Conservation (phyloP, 2,797 vertebrate genomes). For the Florisuga fusca region DNA sequence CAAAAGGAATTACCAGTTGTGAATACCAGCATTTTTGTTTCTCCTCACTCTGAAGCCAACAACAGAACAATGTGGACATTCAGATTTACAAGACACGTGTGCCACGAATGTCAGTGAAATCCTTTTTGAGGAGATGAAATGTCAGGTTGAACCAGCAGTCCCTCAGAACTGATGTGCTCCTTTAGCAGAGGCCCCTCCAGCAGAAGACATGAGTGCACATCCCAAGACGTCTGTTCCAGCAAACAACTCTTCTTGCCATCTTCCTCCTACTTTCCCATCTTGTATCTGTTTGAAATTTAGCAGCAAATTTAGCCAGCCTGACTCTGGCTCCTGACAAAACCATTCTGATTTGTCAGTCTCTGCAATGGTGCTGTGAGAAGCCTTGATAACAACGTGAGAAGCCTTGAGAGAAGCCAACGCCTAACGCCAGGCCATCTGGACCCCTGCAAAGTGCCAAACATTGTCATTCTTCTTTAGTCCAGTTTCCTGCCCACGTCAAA, state of each 20-base stretch:
- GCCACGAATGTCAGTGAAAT: not conserved
- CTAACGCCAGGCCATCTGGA: conserved; percentile 19
- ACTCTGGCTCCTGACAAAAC: not conserved
- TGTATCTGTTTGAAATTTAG: conserved; percentile 38
- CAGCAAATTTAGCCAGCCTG: conserved; percentile 9
- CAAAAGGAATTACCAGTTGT: not conserved
- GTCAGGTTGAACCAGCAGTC: not conserved
- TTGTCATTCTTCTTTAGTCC: not conserved
- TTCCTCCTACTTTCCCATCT: not conserved
- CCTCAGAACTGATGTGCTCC: not conserved
- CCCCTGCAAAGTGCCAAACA: not conserved
- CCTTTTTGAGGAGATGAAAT: not conserved
- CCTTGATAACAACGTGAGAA: not conserved
- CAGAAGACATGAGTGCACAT: not conserved
- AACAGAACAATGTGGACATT: not conserved
- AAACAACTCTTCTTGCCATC: not conserved
- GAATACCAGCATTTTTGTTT: not conserved
- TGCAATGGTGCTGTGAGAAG: not conserved
- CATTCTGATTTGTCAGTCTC: not conserved
- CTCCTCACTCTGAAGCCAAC: not conserved
- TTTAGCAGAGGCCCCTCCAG: not conserved
- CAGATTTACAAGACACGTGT: not conserved
- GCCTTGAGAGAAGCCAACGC: not conserved
- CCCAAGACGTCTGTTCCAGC: not conserved
- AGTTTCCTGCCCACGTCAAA: not conserved